Conservation (phyloP, 2,797 vertebrate species). For the Sebastes ruberrimus region DNA sequence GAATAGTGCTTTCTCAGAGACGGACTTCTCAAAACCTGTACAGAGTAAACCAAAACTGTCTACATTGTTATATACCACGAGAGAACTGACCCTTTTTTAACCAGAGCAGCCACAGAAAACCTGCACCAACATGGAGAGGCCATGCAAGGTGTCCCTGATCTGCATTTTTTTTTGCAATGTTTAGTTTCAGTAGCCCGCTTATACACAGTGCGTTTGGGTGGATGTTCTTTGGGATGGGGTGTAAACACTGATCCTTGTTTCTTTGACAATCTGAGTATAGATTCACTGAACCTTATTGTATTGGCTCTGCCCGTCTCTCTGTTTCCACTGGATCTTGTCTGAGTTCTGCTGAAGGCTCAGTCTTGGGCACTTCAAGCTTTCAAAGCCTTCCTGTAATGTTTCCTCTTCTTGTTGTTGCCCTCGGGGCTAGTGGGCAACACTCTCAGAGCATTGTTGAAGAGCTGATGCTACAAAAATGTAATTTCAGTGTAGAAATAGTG, state of each 20-base stretch:
- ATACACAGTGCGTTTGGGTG: neutral
- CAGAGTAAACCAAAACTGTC: neutral
- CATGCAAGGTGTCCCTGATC: neutral
- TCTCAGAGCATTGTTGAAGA: neutral
- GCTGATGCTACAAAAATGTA: neutral
- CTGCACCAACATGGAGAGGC: neutral
- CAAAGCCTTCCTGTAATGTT: neutral
- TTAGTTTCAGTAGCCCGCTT: neutral
- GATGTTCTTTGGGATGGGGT: neutral
- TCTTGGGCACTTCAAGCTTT: neutral
- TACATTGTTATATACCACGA: neutral
- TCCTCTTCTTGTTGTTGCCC: neutral
- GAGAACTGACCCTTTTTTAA: neutral
- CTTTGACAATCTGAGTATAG: neutral
- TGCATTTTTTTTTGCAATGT: rapidly evolving
- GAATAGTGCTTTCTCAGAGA: neutral
- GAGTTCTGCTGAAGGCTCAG: neutral
- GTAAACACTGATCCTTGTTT: neutral
- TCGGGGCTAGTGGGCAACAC: neutral
- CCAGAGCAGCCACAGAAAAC: neutral
- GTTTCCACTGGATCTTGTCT: neutral
- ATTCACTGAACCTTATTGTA: neutral
- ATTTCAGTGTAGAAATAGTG: neutral
- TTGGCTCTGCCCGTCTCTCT: neutral
- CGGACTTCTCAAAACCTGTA: neutral